Conservation (phyloP, 1,140 invertebrate genomes). For the Apolygus lucorum region DNA sequence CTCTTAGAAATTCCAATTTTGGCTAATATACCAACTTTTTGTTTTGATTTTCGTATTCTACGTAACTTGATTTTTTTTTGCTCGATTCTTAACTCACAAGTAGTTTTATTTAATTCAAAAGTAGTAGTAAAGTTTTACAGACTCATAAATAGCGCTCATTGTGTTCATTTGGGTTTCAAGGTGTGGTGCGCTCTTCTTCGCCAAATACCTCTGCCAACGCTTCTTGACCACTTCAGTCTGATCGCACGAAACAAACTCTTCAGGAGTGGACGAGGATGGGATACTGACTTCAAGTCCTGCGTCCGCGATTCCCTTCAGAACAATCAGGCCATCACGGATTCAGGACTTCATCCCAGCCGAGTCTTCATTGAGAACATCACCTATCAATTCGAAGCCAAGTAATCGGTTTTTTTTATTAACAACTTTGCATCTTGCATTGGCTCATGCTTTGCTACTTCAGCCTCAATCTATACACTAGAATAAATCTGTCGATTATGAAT, state of each 20-base stretch:
- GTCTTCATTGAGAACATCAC: constrained; percentile 17
- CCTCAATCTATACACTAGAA: too few relatives aligned
- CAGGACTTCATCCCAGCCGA: constrained; percentile 10
- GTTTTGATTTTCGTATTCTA: background rate
- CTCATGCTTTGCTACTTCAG: too few relatives aligned
- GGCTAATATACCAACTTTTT: background rate
- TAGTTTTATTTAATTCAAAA: background rate
- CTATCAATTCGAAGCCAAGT: constrained; percentile 22
- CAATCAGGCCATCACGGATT: background rate
- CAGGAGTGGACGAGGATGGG: constrained; percentile 13
- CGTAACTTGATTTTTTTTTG: background rate
- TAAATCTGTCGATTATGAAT: too few relatives aligned
- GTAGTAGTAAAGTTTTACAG: background rate
- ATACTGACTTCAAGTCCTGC: constrained; percentile 13
- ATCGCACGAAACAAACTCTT: constrained; percentile 16
- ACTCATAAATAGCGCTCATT: too few relatives aligned
- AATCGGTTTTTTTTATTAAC: too few relatives aligned
- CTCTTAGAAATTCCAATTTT: background rate
- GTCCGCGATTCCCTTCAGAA: constrained; percentile 13
- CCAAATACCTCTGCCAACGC: constrained; percentile 2
- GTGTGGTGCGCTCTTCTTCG: constrained; percentile 23
- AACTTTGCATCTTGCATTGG: too few relatives aligned
- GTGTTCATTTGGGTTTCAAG: constrained; percentile 9
- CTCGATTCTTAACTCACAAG: background rate
- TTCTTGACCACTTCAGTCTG: constrained; percentile 20